Percentiles rank a stretch among this genome's conserved stretches.
phyloP scores from a whole-genome alignment of 2,888 invertebrate genomes.

The Vanessa cardui region DNA sequence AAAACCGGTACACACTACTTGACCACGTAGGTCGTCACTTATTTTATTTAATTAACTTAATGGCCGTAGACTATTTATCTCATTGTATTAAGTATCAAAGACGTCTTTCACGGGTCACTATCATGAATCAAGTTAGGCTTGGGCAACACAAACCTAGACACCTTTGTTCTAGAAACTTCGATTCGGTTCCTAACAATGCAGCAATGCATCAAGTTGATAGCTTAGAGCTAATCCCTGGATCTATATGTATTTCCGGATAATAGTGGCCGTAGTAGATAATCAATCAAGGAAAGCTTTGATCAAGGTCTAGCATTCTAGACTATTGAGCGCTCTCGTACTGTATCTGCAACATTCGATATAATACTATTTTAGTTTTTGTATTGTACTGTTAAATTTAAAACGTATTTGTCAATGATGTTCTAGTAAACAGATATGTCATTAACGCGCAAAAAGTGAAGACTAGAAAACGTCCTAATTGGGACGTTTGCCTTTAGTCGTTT shows the following conservation, averaged over 20 bases:
- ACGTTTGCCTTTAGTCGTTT: no score
- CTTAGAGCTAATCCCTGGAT: conserved; percentile 55
- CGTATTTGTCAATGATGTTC: no score
- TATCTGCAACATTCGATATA: neutral
- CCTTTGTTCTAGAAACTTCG: conserved; percentile 59
- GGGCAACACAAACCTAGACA: conserved; percentile 45
- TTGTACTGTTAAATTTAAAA: no score
- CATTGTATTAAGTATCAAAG: neutral
- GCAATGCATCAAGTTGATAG: conserved; percentile 68
- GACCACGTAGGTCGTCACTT: no score
- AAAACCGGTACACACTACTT: no score
- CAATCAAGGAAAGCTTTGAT: conserved; percentile 26
- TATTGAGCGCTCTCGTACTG: conserved; percentile 13
- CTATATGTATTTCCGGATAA: conserved; percentile 38
- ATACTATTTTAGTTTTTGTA: no score
- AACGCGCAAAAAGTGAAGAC: no score
- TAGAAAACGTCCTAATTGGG: no score
- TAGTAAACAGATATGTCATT: no score
- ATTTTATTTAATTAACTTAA: no score
- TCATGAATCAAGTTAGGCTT: conserved; percentile 25
- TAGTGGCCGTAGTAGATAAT: conserved; percentile 28
- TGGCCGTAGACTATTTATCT: neutral
- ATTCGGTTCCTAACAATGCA: conserved; percentile 60
- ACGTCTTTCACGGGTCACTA: conserved; percentile 6
- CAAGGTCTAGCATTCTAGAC: conserved; percentile 18